These are phyloP conservation scores for Azemiops feae DNA, from an alignment of 2,113 vertebrate species.

Conservation along the genomic window DNA sequence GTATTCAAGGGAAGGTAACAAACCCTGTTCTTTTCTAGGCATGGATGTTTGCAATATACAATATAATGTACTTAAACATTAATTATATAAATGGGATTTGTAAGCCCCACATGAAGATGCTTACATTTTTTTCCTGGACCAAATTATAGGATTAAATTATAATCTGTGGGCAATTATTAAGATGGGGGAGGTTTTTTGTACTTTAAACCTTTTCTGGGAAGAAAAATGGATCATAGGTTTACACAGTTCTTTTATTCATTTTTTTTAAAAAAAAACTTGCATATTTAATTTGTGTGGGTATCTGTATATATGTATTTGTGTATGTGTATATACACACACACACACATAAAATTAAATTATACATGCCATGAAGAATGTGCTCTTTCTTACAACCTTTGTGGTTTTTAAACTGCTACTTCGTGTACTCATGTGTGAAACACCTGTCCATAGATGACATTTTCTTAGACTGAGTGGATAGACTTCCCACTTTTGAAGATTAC, in stretches of 20 bases:
- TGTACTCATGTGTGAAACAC: not conserved
- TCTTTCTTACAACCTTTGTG: not conserved
- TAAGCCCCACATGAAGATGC: constrained; percentile 23
- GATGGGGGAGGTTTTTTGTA: constrained; percentile 9
- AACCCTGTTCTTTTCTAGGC: constrained; percentile 34
- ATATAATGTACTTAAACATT: constrained; percentile 53
- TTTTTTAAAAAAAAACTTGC: constrained; percentile 1
- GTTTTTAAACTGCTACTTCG: not conserved
- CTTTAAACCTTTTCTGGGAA: constrained; percentile 24
- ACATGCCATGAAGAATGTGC: not conserved
- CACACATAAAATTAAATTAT: not conserved
- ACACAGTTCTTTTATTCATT: constrained; percentile 26
- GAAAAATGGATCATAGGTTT: not conserved
- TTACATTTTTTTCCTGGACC: constrained; percentile 1
- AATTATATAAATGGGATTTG: constrained; percentile 36
- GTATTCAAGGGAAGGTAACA: constrained; percentile 28
- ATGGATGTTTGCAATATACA: constrained; percentile 33
- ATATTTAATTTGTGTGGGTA: not conserved
- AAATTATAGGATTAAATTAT: not conserved
- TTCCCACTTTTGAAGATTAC: not conserved
- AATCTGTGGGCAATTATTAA: constrained; percentile 8
- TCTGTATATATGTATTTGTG: not conserved
- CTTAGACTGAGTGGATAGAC: not conserved
- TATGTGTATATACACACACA: not conserved
- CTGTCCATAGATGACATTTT: not conserved